Evolutionary conservation across 1,140 invertebrate genomes (phyloP).

Genomic region (Pararge aegeria): DNA sequence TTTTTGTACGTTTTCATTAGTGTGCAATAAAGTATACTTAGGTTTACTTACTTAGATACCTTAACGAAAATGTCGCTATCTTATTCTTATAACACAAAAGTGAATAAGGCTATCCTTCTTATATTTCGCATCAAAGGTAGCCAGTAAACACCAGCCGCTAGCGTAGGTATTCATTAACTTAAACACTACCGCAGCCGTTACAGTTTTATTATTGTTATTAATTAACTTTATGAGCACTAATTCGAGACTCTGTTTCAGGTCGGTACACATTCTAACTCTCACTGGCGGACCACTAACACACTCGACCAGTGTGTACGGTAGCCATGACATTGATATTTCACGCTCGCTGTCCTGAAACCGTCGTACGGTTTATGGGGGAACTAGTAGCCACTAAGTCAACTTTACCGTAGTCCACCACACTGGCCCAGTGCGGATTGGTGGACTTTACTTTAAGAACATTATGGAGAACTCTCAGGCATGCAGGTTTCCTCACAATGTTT

Average conservation of each 20-base stretch:
- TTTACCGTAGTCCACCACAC: no score
- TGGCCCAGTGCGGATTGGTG: no score
- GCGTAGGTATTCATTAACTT: constrained; percentile 7
- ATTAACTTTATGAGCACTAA: constrained; percentile 52
- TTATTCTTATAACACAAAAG: background rate
- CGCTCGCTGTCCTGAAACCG: no score
- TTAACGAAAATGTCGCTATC: no score
- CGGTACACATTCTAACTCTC: constrained; percentile 62
- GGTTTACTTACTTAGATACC: no score
- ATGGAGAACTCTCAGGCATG: no score
- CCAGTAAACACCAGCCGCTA: background rate
- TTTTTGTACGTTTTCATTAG: no score
- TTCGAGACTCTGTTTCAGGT: constrained; percentile 48
- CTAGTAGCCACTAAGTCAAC: no score
- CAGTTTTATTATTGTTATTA: constrained; percentile 35
- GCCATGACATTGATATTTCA: constrained; percentile 12
- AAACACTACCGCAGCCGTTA: constrained; percentile 12
- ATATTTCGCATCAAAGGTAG: background rate
- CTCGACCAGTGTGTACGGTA: constrained; percentile 23
- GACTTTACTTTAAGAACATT: no score
- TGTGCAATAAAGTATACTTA: no score
- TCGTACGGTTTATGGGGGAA: no score
- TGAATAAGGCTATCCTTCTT: background rate
- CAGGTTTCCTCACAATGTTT: no score
- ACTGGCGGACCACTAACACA: constrained; percentile 44